Conservation (phyloP, 2,797 vertebrate genomes). For the Sarcophilus harrisii region DNA sequence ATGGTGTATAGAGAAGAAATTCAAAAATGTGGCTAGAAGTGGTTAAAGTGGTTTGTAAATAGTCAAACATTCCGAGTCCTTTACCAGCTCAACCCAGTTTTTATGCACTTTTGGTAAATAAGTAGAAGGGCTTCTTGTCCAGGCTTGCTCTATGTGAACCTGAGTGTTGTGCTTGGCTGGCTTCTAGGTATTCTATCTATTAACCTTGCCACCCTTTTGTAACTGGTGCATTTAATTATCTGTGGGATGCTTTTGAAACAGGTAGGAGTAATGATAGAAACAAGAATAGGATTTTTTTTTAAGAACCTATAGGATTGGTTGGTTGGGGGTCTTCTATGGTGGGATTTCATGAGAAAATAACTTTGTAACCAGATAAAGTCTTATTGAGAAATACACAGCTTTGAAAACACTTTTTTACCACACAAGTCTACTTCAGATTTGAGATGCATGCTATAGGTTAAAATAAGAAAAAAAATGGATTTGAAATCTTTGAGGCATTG, state of each 20-base stretch:
- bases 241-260: slow-evolving; percentile 92
- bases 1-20: slow-evolving; percentile 72
- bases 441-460: neutral
- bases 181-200: slow-evolving; percentile 95
- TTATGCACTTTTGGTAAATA: slow-evolving; percentile 85
- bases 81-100: slow-evolving; percentile 90
- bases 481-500: slow-evolving; percentile 56
- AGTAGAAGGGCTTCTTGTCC: slow-evolving; percentile 93
- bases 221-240: slow-evolving; percentile 96
- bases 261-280: slow-evolving; percentile 89
- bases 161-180: slow-evolving; percentile 94
- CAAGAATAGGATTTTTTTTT: slow-evolving; percentile 82
- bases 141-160: slow-evolving; percentile 93
- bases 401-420: slow-evolving; percentile 65
- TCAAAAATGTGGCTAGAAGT: slow-evolving; percentile 78
- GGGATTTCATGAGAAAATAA: slow-evolving; percentile 83
- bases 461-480: neutral
- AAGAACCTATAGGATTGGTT: slow-evolving; percentile 80
- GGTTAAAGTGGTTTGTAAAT: slow-evolving; percentile 87
- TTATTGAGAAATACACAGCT: slow-evolving; percentile 72
- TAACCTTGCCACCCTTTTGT: slow-evolving; percentile 97
- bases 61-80: slow-evolving; percentile 86
- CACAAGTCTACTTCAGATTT: slow-evolving; percentile 23
- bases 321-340: slow-evolving; percentile 80
- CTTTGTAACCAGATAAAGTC: slow-evolving; percentile 79